Base-by-base conservation (phyloP, 53 echinoderm and acorn worm species). In the Paelopatides confundens region DNA sequence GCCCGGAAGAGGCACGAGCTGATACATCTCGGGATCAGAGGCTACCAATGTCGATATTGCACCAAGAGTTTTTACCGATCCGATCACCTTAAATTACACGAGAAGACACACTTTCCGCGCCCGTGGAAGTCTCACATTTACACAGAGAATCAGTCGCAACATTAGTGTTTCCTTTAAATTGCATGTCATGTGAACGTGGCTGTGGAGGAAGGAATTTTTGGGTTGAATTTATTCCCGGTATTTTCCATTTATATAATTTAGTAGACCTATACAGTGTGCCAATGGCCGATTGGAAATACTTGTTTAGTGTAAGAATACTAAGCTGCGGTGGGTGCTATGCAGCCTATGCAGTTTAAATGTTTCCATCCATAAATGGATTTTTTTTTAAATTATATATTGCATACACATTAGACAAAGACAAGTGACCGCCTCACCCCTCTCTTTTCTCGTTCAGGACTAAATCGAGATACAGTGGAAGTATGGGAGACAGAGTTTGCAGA, bases 21-120 rank as follows among this genome's bases (percentile, higher is more conserved):
- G 6, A 79, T 79, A 33, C 79, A 79, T 53, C 79, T 79, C 21
- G 79, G 79, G 49, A 53, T 79, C 53, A 51, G 48, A 53, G 17
- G 52, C 33, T 79, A 46, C 79, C 79, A 79, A 53, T 79, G 79
- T 51, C 49, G 79, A 29, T 79, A 48, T 17, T 79, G 79, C 53
- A 21, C 53, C 31, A 79, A 79, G 79, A 79, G 79, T 31, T 79
- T 53, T 33, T 52, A 53, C 35, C 51, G 79, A 29, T 79, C 79
- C 15, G 79, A 79, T 51, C 79, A 79, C 28, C 79, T 79, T 28
- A 79, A 79, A 33, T 30, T 53, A 12, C 79, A 79, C 33, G 79
- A 79, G 49, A 79, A 33, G 51, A 15, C 51, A 11, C 79, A 79
- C 7, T 14, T 79, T 3, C 53, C 79, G 3, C 54, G 79, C 31